Percentiles rank a stretch among this genome's conserved stretches.
Evolutionary conservation across 2,888 invertebrate genomes (phyloP).

Genomic region (Nyleta sp.): DNA sequence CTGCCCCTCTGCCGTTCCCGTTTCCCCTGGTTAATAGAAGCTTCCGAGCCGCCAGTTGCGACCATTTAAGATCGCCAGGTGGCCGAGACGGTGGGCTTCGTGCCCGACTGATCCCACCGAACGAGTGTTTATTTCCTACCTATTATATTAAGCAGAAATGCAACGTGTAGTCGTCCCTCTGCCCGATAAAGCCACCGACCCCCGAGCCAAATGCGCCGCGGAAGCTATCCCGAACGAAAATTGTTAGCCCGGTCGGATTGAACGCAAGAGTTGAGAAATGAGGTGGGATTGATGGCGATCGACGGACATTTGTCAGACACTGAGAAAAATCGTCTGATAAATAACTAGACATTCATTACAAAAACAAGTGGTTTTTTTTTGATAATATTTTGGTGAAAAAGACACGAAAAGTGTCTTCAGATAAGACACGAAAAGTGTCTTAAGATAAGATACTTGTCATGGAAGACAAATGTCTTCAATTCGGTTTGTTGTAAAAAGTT

Average conservation of each 20-base stretch:
- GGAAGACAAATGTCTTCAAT: not conserved
- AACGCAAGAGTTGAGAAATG: not conserved
- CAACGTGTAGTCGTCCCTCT: conserved; percentile 43
- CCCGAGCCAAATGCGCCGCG: conserved; percentile 20
- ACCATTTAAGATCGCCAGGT: conserved; percentile 64
- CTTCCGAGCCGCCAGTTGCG: conserved; percentile 58
- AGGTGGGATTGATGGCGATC: conserved; percentile 4
- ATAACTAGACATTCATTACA: too few species aligned
- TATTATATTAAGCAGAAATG: conserved; percentile 56
- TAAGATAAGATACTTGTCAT: too few species aligned
- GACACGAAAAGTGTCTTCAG: too few species aligned
- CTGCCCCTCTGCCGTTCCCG: not conserved
- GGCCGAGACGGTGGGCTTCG: conserved; percentile 63
- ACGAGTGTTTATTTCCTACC: conserved; percentile 65
- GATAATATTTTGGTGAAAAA: too few species aligned
- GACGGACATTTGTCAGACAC: too few species aligned
- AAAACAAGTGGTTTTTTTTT: too few species aligned
- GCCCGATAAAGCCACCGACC: conserved; percentile 39
- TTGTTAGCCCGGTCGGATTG: conserved; percentile 1
- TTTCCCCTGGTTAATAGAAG: conserved; percentile 41
- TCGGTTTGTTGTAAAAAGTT: too few species aligned
- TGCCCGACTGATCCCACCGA: conserved; percentile 62
- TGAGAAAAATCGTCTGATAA: too few species aligned
- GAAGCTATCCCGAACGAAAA: conserved; percentile 2
- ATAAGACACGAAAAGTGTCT: too few species aligned